Evolutionary conservation across 1,140 invertebrate species (phyloP).

Genomic region (Copidosoma floridanum): DNA sequence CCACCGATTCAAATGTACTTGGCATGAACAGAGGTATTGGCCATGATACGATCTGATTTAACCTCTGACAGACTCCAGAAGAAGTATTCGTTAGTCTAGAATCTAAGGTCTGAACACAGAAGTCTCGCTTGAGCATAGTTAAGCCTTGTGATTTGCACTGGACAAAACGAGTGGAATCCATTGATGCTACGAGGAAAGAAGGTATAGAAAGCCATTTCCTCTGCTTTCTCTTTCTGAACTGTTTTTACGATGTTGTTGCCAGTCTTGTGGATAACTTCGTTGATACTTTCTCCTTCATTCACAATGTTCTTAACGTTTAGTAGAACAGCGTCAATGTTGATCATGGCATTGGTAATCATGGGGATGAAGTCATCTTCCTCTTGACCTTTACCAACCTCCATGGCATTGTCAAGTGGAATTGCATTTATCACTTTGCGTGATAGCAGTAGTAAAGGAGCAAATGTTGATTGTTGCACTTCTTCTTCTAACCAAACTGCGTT

Average conservation of each 20-base stretch:
- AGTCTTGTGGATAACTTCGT: constrained; percentile 42
- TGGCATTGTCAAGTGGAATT: too few relatives aligned
- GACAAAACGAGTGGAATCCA: neutral
- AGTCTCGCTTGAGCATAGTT: neutral
- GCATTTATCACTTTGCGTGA: neutral
- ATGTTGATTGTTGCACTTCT: neutral
- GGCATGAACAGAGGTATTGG: neutral
- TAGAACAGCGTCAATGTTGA: constrained; percentile 34
- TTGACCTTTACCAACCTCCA: too few relatives aligned
- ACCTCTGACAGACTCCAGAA: neutral
- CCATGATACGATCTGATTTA: neutral
- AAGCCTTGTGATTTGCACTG: neutral
- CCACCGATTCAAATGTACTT: neutral
- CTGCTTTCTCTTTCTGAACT: constrained; percentile 41
- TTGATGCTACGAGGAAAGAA: constrained; percentile 31
- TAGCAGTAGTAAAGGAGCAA: neutral
- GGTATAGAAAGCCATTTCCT: constrained; percentile 48
- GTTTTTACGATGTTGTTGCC: constrained; percentile 44
- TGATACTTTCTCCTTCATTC: constrained; percentile 36
- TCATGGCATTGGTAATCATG: constrained; percentile 37
- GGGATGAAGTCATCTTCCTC: neutral
- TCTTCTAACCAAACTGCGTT: neutral
- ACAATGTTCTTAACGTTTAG: constrained; percentile 44
- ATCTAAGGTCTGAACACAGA: neutral
- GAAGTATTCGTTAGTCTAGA: neutral